Conservation (phyloP, 2,888 invertebrate genomes). For the Pyralis farinalis region DNA sequence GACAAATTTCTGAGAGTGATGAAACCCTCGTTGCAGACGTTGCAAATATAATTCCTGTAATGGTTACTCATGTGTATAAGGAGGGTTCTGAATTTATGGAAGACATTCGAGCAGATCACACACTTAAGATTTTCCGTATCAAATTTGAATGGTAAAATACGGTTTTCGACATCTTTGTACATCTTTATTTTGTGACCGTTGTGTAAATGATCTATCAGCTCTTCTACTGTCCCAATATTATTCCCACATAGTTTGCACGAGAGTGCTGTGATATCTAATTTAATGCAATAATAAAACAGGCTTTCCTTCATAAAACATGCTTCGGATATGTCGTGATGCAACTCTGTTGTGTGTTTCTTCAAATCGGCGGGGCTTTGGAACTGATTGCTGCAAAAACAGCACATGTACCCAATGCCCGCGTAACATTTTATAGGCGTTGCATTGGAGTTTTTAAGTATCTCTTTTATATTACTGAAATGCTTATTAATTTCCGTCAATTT, state of each 20-base stretch:
- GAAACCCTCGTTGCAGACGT: slow-evolving; percentile 36
- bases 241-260: slow-evolving; percentile 28
- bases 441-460: slow-evolving; percentile 37
- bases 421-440: slow-evolving; percentile 42
- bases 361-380: slow-evolving; percentile 35
- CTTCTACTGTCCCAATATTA: slow-evolving; percentile 28
- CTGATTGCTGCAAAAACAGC: slow-evolving; percentile 38
- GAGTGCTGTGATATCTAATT: slow-evolving; percentile 11
- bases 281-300: background rate
- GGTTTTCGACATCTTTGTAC: slow-evolving; percentile 34
- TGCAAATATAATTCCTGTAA: slow-evolving; percentile 44
- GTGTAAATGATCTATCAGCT: slow-evolving; percentile 33
- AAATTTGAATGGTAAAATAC: slow-evolving; percentile 51
- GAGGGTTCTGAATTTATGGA: slow-evolving; percentile 38
- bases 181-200: slow-evolving; percentile 29
- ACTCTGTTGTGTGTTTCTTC: slow-evolving; percentile 36
- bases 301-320: slow-evolving; percentile 28
- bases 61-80: slow-evolving; percentile 48
- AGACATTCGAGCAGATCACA: slow-evolving; percentile 36
- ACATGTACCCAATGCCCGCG: slow-evolving; percentile 36
- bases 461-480: slow-evolving; percentile 30
- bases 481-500: slow-evolving; percentile 8
- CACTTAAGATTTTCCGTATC: slow-evolving; percentile 33
- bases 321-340: slow-evolving; percentile 26
- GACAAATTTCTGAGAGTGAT: slow-evolving; percentile 15